Base-by-base conservation (phyloP, 1,140 invertebrate species). In the Cherax quadricarinatus region DNA sequence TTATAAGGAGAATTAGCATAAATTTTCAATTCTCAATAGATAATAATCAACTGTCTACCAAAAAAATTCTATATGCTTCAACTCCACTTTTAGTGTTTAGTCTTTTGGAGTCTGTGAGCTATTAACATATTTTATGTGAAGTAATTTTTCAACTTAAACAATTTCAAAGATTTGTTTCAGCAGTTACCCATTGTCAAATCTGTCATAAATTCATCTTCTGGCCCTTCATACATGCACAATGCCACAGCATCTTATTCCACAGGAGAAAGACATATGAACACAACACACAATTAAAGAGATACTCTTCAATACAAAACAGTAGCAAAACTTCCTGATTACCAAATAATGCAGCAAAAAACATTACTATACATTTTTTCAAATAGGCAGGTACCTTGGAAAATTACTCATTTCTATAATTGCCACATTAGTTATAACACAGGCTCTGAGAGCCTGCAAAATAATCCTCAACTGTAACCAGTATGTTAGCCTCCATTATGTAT, bases 261-360 rank as follows among this genome's bases (percentile, higher is more conserved):
- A 57, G 14, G 53, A 57, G 53, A 57, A 57, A 57, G 53, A 57
- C 53, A 82, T 41, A 51, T 53, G 48, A 49, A 82, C 30, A 82
- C 53, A 82, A 70, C 80, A 82, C 48, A 53, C 80, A 82, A 21
- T 49, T 82, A 82, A 82, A 30, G 21, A n/a, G 80, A 82, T 53
- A 82, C 21, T 82, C 21, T n/a, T 51, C 48, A 82, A 82, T 82
- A 51, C 48, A 82, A 82, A 53, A 51, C 48, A 82, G 80, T 82
- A 41, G 80, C 53, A 82, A 82, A 82, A 82, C 48, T 82, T 82
- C 48, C 41, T 21, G 53, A 53, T 41, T 51, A 82, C 41, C 30
- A 82, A n/a, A 82, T 51, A 82, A 49, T 82, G 48, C 48, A 82
- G 48, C 53, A 82, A 57, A 57, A 57, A 10, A 57, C 53, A 57